phyloP scores from a whole-genome alignment of 2,797 vertebrate species.

The Euphonia xanthogaster region DNA sequence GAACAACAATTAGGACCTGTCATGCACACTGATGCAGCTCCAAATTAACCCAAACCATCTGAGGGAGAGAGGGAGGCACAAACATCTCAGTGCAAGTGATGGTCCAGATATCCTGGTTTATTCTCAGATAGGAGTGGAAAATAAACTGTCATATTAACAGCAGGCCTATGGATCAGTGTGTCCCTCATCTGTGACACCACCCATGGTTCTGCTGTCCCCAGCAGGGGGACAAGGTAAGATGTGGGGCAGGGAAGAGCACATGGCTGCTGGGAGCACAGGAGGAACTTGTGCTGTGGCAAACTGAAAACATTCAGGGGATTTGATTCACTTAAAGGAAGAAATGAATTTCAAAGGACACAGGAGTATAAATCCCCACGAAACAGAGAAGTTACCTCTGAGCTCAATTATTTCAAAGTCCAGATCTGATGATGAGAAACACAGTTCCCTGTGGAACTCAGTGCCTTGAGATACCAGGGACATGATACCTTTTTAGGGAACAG shows the following conservation, averaged over 20 bases:
- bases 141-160: background rate
- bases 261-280: background rate
- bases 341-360: background rate
- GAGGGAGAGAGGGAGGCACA: background rate
- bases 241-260: background rate
- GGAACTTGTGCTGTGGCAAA: background rate
- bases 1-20: background rate
- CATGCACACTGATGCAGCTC: background rate
- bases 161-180: background rate
- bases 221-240: background rate
- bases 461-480: background rate
- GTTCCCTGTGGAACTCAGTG: background rate
- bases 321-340: background rate
- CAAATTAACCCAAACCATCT: background rate
- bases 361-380: background rate
- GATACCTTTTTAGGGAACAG: background rate
- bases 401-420: background rate
- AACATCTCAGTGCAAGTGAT: background rate
- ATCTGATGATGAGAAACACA: background rate
- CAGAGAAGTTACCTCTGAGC: background rate
- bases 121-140: background rate
- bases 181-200: background rate
- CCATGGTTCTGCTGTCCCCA: rapidly evolving
- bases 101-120: background rate
- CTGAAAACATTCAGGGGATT: background rate